A percentile compares a stretch with the other conserved stretches of the same genome.
Conservation (phyloP, 1,140 invertebrate genomes). For the Oncopeltus fasciatus region DNA sequence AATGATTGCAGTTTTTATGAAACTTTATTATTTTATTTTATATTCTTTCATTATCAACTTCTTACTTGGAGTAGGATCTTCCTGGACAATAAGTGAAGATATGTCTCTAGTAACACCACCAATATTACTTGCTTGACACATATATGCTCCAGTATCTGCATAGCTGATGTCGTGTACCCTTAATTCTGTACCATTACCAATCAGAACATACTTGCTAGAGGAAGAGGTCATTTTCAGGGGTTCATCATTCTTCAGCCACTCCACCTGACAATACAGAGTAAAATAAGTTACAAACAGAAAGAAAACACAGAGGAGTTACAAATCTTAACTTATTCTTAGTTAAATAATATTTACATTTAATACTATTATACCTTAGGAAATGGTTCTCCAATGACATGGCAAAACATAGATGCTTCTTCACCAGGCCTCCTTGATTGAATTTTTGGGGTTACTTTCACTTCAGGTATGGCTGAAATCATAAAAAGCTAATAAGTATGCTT, state of each 20-base stretch:
- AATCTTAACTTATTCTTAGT: too few relatives aligned
- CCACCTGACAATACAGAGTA: slow-evolving; percentile 31
- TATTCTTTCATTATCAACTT: too few relatives aligned
- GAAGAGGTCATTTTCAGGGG: slow-evolving; percentile 36
- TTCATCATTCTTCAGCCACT: slow-evolving; percentile 62
- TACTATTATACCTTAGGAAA: slow-evolving; percentile 48
- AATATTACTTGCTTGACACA: slow-evolving; percentile 56
- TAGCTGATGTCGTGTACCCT: slow-evolving; percentile 50
- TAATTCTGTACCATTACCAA: slow-evolving; percentile 56
- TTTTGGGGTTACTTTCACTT: slow-evolving; percentile 50
- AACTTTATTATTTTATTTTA: too few relatives aligned
- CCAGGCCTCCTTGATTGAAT: slow-evolving; percentile 50
- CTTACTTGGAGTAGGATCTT: slow-evolving; percentile 50
- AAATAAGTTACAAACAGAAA: neutral
- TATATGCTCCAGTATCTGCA: slow-evolving; percentile 61
- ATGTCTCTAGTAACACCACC: slow-evolving; percentile 56
- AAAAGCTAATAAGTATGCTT: too few relatives aligned
- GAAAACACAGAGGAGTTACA: neutral
- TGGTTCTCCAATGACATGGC: slow-evolving; percentile 54
- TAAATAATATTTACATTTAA: too few relatives aligned
- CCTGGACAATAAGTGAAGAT: slow-evolving; percentile 53
- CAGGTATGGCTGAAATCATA: slow-evolving; percentile 47
- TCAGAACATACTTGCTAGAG: slow-evolving; percentile 43
- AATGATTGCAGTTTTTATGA: too few relatives aligned
- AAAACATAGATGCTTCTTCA: slow-evolving; percentile 50